Percentiles rank a stretch among this genome's conserved stretches.
Evolutionary conservation across 1,140 invertebrate genomes (phyloP).

Genomic region (Cyclargus thomasi): DNA sequence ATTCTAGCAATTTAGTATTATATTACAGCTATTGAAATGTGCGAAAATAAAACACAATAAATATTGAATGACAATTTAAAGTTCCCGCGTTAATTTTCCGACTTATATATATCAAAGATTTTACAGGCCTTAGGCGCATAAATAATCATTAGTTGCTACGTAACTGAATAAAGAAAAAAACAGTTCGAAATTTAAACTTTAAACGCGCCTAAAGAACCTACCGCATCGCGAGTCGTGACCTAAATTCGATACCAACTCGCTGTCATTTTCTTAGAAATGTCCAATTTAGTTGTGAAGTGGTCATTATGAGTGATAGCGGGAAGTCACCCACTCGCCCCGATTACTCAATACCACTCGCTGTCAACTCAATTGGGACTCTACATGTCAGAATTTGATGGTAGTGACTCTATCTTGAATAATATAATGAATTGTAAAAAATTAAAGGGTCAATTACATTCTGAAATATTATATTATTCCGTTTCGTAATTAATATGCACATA

Average conservation of each 20-base stretch:
- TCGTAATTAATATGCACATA: no score
- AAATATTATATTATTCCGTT: no score
- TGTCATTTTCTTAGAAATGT: neutral
- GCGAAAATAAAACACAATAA: no score
- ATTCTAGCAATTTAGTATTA: no score
- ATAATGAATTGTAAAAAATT: neutral
- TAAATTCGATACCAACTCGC: neutral
- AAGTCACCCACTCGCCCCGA: neutral
- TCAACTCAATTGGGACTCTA: neutral
- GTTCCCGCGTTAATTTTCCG: no score
- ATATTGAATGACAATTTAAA: no score
- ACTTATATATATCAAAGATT: no score
- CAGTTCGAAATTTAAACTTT: neutral
- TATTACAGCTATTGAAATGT: no score
- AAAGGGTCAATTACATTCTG: neutral
- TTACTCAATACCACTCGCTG: neutral
- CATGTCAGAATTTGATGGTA: neutral
- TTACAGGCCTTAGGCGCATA: no score
- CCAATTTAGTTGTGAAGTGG: neutral
- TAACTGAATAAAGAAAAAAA: neutral
- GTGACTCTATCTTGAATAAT: neutral
- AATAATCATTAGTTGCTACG: no score
- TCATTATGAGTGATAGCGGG: neutral
- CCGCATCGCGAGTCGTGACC: conserved; percentile 1
- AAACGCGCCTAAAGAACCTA: neutral